A percentile compares a stretch with the other conserved stretches of the same genome.
phyloP scores from a whole-genome alignment of 2,113 vertebrate species.

The Rhipidura dahli region DNA sequence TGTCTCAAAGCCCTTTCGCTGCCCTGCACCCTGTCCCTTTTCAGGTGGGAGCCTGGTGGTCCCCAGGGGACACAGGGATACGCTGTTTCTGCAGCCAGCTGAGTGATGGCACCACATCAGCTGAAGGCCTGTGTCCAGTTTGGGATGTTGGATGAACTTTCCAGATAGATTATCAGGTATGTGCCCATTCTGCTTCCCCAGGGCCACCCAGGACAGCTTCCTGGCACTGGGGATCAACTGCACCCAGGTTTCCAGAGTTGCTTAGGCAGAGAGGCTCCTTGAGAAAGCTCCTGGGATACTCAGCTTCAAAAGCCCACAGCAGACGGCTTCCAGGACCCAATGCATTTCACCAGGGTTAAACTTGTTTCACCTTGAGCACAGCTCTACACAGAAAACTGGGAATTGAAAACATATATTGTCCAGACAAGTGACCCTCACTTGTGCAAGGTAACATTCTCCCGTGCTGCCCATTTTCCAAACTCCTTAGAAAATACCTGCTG shows the following conservation, averaged over 20 bases:
- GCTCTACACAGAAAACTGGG: neutral
- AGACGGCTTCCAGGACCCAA: neutral
- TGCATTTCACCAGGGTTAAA: neutral
- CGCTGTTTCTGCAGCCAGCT: neutral
- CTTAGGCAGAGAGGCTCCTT: neutral
- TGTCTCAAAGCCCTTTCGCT: neutral
- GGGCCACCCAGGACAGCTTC: neutral
- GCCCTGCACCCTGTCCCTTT: neutral
- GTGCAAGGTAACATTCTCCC: neutral
- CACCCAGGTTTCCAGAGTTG: accelerated
- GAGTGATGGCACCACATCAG: neutral
- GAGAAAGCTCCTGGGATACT: neutral
- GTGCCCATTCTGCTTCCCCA: neutral
- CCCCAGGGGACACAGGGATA: neutral
- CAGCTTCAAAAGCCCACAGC: neutral
- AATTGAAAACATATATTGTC: neutral
- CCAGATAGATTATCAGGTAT: neutral
- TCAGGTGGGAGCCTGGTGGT: neutral
- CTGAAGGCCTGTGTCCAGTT: neutral
- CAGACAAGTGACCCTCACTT: neutral
- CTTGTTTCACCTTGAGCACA: neutral
- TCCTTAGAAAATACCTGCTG: neutral
- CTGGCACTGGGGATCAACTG: neutral
- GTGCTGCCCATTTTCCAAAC: neutral
- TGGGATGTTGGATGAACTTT: neutral